Evolutionary conservation across 2,113 vertebrate genomes (phyloP), one percentile per base, ranked within the genome.

Genomic region (Pachycephala philippinensis): DNA sequence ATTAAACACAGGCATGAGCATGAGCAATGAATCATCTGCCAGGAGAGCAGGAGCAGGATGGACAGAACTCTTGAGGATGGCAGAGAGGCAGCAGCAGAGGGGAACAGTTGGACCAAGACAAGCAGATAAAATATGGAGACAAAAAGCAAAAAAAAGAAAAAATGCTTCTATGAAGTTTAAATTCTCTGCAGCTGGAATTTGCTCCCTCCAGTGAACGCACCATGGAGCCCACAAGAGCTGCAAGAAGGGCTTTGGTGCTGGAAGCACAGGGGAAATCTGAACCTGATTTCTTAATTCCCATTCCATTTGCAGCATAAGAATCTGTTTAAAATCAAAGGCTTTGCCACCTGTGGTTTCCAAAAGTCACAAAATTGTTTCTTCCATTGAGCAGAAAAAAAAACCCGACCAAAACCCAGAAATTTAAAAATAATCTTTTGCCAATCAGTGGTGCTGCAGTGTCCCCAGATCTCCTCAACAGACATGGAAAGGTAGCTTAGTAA

Each of bases 401-500:
- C 5, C 13, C 0, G 0, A 52, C 53, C 39, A 39, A 77, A 78
- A 1, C 28, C 23, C 47, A 57, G 37, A 54, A 53, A 17, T 60
- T 72, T 83, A 80, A 85, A 91, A 90, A 87, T 47, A 91, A 28
- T 80, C 50, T 80, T 87, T 69, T 87, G 81, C 50, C 70, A 15
- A 15, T 76, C 89, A 89, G 33, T 37, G 3, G 3, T 74, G 71
- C 82, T 88, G 85, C 92, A 84, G 90, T 57, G 87, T 96, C 91
- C 91, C 79, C 72, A 66, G 45, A 71, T 95, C 79, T 88, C 93
- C 94, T 47, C 72, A 77, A 27, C 47, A 88, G 66, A 80, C 4
- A 4, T 4, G 13, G 78, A 72, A 90, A 91, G 93, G 90, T 90
- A 88, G 47, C 84, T 90, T 91, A 95, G 93, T 89, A 91, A 96